Evolutionary conservation across 2,113 vertebrate species (phyloP).

Genomic region (Nipponia nippon): DNA sequence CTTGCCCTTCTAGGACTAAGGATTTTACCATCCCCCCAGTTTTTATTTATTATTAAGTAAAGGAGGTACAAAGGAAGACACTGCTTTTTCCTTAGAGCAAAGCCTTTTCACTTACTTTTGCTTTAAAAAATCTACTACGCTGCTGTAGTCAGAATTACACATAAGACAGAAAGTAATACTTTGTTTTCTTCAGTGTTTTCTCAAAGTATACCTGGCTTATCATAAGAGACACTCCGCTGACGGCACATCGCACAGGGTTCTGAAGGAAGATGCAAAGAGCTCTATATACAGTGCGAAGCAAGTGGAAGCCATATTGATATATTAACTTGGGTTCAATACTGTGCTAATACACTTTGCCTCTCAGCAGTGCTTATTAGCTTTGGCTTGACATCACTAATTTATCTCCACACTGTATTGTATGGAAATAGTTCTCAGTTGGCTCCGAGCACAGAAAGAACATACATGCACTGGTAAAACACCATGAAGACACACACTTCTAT

Average conservation of each 20-base stretch:
- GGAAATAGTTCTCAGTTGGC: neutral
- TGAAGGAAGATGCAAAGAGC: neutral
- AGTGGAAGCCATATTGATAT: neutral
- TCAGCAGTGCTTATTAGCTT: neutral
- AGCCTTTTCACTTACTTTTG: neutral
- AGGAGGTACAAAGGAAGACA: neutral
- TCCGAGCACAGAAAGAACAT: neutral
- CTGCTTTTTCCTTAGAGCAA: neutral
- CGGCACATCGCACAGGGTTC: neutral
- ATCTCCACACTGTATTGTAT: neutral
- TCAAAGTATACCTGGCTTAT: neutral
- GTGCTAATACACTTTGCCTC: neutral
- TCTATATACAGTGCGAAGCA: neutral
- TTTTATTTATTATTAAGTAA: neutral
- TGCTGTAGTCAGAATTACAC: neutral
- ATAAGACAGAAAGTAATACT: neutral
- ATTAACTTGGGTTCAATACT: neutral
- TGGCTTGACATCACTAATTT: neutral
- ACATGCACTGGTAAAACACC: neutral
- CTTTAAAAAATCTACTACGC: neutral
- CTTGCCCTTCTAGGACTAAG: neutral
- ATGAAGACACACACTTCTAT: neutral
- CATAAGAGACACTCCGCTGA: neutral
- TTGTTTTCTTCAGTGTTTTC: neutral
- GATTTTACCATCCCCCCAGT: accelerated